A percentile compares a stretch with the other conserved stretches of the same genome.
Evolutionary conservation across 1,140 invertebrate species (phyloP).

Genomic region (Heliconius congener): DNA sequence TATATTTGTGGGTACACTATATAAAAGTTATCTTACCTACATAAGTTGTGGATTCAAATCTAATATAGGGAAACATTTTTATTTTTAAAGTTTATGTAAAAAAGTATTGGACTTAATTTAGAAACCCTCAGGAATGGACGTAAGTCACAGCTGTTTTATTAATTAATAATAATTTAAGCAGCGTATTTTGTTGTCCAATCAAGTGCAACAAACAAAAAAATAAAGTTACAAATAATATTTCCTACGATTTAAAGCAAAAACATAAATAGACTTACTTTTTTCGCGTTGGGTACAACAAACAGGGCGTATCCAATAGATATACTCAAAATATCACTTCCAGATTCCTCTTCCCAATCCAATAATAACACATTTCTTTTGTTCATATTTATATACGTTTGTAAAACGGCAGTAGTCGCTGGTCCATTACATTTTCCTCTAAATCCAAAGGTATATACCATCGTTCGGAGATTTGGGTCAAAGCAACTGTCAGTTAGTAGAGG

Average conservation of each 20-base stretch:
- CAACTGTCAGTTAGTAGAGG: conserved; percentile 48
- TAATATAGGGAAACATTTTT: no score
- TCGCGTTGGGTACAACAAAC: conserved; percentile 63
- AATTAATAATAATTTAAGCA: no score
- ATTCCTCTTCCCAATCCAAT: conserved; percentile 70
- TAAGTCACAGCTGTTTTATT: no score
- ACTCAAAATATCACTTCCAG: conserved; percentile 56
- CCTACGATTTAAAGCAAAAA: neutral
- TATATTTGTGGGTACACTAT: no score
- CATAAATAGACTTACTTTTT: conserved; percentile 49
- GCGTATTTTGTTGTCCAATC: no score
- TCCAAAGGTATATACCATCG: conserved; percentile 67
- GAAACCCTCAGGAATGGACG: no score
- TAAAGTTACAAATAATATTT: neutral
- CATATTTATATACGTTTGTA: conserved; percentile 56
- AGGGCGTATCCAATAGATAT: conserved; percentile 61
- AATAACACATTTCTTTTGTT: conserved; percentile 68
- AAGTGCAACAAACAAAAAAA: neutral
- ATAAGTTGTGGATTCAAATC: no score
- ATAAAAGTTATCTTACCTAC: no score
- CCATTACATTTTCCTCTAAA: conserved; percentile 58
- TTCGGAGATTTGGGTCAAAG: conserved; percentile 51
- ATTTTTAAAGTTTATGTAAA: no score
- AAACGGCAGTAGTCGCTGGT: conserved; percentile 62
- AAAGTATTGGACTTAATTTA: no score